phyloP scores from a whole-genome alignment of 2,888 invertebrate species.

The Caenorhabditis parvicauda region DNA sequence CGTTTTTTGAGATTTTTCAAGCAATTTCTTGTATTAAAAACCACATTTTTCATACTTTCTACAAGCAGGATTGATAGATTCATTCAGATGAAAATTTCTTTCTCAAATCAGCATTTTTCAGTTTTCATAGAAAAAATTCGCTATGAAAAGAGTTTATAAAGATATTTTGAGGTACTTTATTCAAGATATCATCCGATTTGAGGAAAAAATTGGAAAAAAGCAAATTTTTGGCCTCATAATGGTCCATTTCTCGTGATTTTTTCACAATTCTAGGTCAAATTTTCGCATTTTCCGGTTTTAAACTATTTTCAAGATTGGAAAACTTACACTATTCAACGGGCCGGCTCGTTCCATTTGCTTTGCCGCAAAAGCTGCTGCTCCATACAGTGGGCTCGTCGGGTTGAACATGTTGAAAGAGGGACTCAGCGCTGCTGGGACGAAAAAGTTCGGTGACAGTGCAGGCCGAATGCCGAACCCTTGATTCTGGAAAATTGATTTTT shows the following conservation, averaged over 20 bases:
- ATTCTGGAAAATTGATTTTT: not conserved
- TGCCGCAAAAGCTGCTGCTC: conserved; percentile 14
- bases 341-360: conserved; percentile 21
- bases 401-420: conserved; percentile 22
- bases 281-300: not conserved
- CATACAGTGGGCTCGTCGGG: conserved; percentile 25
- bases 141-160: too few species aligned
- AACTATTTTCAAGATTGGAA: not conserved
- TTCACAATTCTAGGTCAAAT: too few species aligned
- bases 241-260: too few species aligned
- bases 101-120: not conserved
- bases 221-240: too few species aligned
- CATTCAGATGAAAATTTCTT: not conserved
- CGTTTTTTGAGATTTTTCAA: too few species aligned
- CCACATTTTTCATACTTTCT: not conserved
- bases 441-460: conserved; percentile 24
- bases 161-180: too few species aligned
- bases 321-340: conserved; percentile 30
- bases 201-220: too few species aligned
- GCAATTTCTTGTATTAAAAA: too few species aligned
- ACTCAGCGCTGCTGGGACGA: conserved; percentile 14
- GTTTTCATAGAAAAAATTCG: not conserved
- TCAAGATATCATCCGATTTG: too few species aligned
- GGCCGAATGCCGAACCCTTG: conserved; percentile 12
- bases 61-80: not conserved